Conservation (phyloP, 2,113 vertebrate genomes). For the Protobothrops flavoviridis region DNA sequence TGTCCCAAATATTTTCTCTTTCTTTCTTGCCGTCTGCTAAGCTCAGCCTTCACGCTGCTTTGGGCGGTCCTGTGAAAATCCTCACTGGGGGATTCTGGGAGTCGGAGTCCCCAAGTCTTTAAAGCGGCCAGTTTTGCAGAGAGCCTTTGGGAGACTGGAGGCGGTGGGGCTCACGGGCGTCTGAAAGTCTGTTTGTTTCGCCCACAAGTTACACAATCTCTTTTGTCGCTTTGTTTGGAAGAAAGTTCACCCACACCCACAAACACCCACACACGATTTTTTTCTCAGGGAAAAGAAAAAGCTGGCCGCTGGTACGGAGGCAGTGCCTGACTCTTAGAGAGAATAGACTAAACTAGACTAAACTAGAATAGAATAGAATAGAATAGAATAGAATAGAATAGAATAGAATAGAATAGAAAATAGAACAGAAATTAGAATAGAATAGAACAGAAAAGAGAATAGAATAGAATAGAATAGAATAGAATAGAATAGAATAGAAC, state of each 20-base stretch:
- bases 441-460: too few relatives aligned
- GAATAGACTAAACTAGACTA: too few relatives aligned
- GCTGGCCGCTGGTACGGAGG: not conserved
- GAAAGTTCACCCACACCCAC: not conserved
- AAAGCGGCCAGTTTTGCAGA: not conserved
- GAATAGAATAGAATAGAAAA: too few relatives aligned
- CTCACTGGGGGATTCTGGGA: not conserved
- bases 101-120: too few relatives aligned
- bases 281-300: not conserved
- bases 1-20: not conserved
- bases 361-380: too few relatives aligned
- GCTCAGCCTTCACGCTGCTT: not conserved
- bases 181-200: not conserved
- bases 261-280: too few relatives aligned
- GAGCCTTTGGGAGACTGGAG: not conserved
- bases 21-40: not conserved
- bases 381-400: too few relatives aligned
- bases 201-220: not conserved
- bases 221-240: not conserved
- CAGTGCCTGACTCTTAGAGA: not conserved
- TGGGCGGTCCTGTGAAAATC: not conserved
- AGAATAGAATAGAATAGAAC: too few relatives aligned
- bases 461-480: too few relatives aligned
- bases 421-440: too few relatives aligned
- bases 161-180: not conserved